phyloP scores from a whole-genome alignment of 2,113 vertebrate species.

The Aldabrachelys gigantea region DNA sequence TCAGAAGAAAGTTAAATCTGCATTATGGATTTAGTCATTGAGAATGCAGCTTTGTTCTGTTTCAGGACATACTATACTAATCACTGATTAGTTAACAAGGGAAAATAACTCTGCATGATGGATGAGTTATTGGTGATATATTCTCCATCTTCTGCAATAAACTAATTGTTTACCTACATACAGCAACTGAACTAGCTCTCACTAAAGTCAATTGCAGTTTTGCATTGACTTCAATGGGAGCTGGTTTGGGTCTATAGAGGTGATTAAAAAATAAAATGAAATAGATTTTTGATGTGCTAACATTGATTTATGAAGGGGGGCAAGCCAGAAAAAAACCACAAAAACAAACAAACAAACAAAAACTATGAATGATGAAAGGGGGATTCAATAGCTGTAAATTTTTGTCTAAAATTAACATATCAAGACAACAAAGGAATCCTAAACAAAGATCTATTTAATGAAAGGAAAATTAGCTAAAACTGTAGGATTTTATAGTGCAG shows the following conservation, averaged over 20 bases:
- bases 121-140: conserved; percentile 52
- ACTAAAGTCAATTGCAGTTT: conserved; percentile 44
- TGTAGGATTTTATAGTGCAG: neutral
- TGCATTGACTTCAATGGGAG: conserved; percentile 28
- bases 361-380: neutral
- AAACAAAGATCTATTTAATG: neutral
- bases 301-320: conserved; percentile 64
- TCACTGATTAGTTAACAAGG: conserved; percentile 39
- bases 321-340: neutral
- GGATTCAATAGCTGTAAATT: neutral
- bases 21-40: conserved; percentile 13
- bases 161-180: conserved; percentile 36
- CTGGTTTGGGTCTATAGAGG: neutral
- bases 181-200: conserved; percentile 48
- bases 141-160: conserved; percentile 36
- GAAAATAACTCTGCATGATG: conserved; percentile 34
- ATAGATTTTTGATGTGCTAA: conserved; percentile 57
- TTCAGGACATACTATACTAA: neutral
- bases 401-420: neutral
- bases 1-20: conserved; percentile 18
- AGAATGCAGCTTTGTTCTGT: neutral
- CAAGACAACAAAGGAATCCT: neutral
- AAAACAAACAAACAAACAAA: neutral
- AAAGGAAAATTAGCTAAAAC: neutral
- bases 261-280: conserved; percentile 36